Evolutionary conservation across 2,113 vertebrate genomes (phyloP).

Genomic region (Charina bottae): DNA sequence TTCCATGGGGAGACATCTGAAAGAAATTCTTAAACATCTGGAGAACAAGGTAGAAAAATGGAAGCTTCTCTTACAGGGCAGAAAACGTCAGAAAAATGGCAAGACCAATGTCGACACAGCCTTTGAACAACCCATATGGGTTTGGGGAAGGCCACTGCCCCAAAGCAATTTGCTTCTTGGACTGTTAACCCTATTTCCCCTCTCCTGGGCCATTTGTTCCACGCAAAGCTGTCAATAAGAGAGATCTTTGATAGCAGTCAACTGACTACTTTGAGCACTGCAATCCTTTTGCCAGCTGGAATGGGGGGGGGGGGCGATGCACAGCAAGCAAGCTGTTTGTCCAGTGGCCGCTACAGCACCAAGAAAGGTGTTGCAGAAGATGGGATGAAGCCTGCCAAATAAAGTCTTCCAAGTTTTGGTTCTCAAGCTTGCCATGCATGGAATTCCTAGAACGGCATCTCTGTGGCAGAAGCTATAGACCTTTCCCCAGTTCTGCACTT

Average conservation of each 20-base stretch:
- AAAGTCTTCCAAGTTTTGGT: not conserved
- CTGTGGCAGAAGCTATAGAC: not conserved
- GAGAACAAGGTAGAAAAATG: not conserved
- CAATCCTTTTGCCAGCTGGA: constrained; percentile 64
- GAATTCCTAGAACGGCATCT: not conserved
- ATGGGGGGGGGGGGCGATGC: constrained; percentile 54
- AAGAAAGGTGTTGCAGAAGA: not conserved
- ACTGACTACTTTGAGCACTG: constrained; percentile 59
- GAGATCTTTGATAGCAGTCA: constrained; percentile 60
- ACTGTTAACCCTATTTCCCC: too few relatives aligned
- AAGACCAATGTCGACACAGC: not conserved
- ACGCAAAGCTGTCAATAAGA: not conserved
- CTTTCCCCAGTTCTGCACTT: not conserved
- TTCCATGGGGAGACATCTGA: not conserved
- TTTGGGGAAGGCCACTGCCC: not conserved
- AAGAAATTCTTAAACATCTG: not conserved
- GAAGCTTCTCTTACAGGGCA: not conserved
- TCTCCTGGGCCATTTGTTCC: not conserved
- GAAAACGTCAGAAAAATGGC: not conserved
- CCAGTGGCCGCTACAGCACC: constrained; percentile 50
- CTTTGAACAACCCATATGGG: not conserved
- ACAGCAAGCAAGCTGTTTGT: constrained; percentile 61
- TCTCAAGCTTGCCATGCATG: not conserved
- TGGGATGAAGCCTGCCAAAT: not conserved
- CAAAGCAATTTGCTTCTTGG: not conserved